Conservation (phyloP, 1,140 invertebrate species). For the Phthorimaea operculella region DNA sequence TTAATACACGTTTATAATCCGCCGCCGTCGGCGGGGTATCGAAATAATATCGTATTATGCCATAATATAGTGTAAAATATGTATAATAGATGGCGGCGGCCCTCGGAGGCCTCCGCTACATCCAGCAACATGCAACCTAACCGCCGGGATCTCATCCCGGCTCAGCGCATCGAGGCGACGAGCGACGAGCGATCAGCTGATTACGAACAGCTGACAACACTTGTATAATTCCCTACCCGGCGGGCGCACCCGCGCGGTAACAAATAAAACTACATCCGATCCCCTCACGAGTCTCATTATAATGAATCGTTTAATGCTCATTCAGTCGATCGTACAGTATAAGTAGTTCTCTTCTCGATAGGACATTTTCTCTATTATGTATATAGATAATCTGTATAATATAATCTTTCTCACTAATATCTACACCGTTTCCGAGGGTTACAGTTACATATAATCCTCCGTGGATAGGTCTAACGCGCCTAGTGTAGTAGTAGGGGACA, state of each 20-base stretch:
- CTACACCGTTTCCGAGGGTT: conserved; percentile 63
- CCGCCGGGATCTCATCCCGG: conserved; percentile 54
- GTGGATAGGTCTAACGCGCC: conserved; percentile 12
- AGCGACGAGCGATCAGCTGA: too few species aligned
- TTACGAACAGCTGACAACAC: too few species aligned
- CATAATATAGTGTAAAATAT: conserved; percentile 61
- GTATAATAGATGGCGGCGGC: conserved; percentile 33
- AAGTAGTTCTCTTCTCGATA: conserved; percentile 54
- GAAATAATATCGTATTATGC: conserved; percentile 57
- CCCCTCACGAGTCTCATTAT: conserved; percentile 40
- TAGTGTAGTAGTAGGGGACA: conserved; percentile 1
- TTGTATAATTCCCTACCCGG: too few species aligned
- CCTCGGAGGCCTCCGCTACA: conserved; percentile 2
- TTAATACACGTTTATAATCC: conserved; percentile 61
- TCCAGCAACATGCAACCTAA: conserved; percentile 22
- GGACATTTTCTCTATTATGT: conserved; percentile 64
- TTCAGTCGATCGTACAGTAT: conserved; percentile 54
- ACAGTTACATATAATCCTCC: conserved; percentile 56
- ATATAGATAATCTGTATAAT: conserved; percentile 67
- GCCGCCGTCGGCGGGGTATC: conserved; percentile 31
- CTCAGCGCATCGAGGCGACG: too few species aligned
- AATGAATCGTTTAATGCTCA: conserved; percentile 47
- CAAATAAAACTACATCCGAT: conserved; percentile 46
- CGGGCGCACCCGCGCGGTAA: conserved; percentile 16
- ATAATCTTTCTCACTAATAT: conserved; percentile 68